Evolutionary conservation across 30 jellyfish, hydroid and myxozoan genomes (phyloP).

Genomic region (Catostylus mosaicus): DNA sequence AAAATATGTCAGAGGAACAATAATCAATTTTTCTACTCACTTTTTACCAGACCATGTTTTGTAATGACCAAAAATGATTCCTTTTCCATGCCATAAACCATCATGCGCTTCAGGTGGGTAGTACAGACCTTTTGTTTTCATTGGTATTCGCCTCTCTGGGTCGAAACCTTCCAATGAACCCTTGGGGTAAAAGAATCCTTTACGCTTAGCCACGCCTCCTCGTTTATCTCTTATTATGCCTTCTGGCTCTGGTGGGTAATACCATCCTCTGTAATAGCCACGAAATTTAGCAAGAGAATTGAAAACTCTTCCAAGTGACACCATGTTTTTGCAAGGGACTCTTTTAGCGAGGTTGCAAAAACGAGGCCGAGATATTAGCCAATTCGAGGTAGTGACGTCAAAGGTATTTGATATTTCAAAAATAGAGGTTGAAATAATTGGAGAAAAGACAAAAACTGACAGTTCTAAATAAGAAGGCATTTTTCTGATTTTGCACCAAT

Average conservation of each 20-base stretch:
- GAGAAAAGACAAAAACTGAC: too few species aligned
- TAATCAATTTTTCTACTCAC: constrained; percentile 60
- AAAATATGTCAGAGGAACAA: too few species aligned
- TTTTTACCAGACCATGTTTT: constrained; percentile 85
- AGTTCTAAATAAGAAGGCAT: too few species aligned
- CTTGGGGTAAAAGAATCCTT: constrained; percentile 61
- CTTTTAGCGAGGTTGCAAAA: too few species aligned
- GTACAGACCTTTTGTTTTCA: constrained; percentile 63
- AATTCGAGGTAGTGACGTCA: too few species aligned
- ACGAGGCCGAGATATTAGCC: neutral
- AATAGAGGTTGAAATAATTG: too few species aligned
- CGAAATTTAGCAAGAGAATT: constrained; percentile 26
- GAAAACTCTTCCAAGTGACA: constrained; percentile 49
- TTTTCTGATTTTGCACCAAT: too few species aligned
- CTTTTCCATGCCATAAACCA: constrained; percentile 88
- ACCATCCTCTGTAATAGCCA: constrained; percentile 55
- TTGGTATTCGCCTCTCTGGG: constrained; percentile 70
- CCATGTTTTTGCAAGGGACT: too few species aligned
- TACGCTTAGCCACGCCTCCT: constrained; percentile 58
- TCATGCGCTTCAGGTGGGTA: constrained; percentile 84
- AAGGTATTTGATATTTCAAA: too few species aligned
- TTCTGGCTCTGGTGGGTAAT: constrained; percentile 73
- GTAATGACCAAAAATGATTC: constrained; percentile 74
- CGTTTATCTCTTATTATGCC: constrained; percentile 48
- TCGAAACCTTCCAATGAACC: constrained; percentile 61